Percentiles rank a stretch among this genome's conserved stretches.
Evolutionary conservation across 2,888 invertebrate species (phyloP).

Genomic region (Anagyrus pseudococci): DNA sequence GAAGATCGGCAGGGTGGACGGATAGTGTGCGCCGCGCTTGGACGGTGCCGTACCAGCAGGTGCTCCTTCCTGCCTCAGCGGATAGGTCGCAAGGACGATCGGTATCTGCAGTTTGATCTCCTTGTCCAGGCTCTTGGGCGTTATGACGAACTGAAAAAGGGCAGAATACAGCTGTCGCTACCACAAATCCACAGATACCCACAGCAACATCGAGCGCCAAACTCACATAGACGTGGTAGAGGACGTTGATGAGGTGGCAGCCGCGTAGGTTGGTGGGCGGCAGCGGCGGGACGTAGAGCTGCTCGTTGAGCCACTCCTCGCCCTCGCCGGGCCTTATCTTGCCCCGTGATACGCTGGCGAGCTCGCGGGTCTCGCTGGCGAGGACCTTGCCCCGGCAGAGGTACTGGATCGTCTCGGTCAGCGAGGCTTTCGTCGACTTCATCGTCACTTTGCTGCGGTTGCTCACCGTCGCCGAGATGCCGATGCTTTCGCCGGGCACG

Average conservation of each 20-base stretch:
- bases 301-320: slow-evolving; percentile 87
- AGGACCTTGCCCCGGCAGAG: slow-evolving; percentile 84
- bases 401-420: slow-evolving; percentile 91
- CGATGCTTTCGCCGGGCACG: slow-evolving; percentile 92
- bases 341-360: slow-evolving; percentile 80
- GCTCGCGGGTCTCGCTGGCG: slow-evolving; percentile 84
- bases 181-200: background rate
- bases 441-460: slow-evolving; percentile 86
- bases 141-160: slow-evolving; percentile 79
- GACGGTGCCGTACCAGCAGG: slow-evolving; percentile 70
- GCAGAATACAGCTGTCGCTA: no score
- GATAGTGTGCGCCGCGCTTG: slow-evolving; percentile 89
- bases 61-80: slow-evolving; percentile 74
- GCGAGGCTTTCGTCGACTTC: slow-evolving; percentile 82
- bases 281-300: slow-evolving; percentile 90
- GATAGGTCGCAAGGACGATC: slow-evolving; percentile 91
- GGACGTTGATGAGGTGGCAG: slow-evolving; percentile 91
- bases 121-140: slow-evolving; percentile 90
- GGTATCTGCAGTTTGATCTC: slow-evolving; percentile 91
- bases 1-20: slow-evolving; percentile 89
- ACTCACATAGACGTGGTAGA: slow-evolving; percentile 92
- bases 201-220: slow-evolving; percentile 3
- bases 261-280: slow-evolving; percentile 94
- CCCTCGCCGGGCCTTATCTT: slow-evolving; percentile 82
- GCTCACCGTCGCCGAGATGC: slow-evolving; percentile 81